These are phyloP conservation scores for Callospermophilus lateralis DNA, from an alignment of 2,113 vertebrate genomes.

Conservation along the genomic window DNA sequence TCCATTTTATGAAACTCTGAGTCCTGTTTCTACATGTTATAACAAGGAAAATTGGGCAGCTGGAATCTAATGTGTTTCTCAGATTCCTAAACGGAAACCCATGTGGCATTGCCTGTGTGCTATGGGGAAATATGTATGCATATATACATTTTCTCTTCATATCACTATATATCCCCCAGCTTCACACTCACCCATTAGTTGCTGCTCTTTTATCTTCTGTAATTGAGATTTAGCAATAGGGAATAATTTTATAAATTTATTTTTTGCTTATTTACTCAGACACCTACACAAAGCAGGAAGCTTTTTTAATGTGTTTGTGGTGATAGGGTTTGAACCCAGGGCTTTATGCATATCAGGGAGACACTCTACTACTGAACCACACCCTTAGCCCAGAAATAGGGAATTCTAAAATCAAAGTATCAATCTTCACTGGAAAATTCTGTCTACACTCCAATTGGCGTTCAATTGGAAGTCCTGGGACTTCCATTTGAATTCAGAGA, in stretches of 20 bases:
- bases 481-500: constrained; percentile 9
- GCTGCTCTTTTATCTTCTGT: not conserved
- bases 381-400: not conserved
- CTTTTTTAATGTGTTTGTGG: no score
- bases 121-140: not conserved
- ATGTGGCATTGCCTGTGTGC: not conserved
- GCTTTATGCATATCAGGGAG: no score
- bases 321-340: no score
- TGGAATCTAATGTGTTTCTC: not conserved
- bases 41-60: not conserved
- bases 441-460: not conserved
- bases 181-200: not conserved
- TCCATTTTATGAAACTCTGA: not conserved
- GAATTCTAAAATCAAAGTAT: constrained; percentile 49
- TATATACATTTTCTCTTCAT: not conserved
- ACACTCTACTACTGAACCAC: no score
- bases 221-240: not conserved
- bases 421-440: constrained; percentile 22
- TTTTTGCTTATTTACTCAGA: no score
- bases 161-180: not conserved
- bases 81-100: not conserved
- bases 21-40: constrained; percentile 5
- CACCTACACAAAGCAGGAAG: no score
- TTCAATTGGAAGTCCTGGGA: constrained; percentile 8
- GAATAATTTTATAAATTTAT: not conserved